Evolutionary conservation across 2,797 vertebrate genomes (phyloP).

Genomic region (Molossus alvarezi): DNA sequence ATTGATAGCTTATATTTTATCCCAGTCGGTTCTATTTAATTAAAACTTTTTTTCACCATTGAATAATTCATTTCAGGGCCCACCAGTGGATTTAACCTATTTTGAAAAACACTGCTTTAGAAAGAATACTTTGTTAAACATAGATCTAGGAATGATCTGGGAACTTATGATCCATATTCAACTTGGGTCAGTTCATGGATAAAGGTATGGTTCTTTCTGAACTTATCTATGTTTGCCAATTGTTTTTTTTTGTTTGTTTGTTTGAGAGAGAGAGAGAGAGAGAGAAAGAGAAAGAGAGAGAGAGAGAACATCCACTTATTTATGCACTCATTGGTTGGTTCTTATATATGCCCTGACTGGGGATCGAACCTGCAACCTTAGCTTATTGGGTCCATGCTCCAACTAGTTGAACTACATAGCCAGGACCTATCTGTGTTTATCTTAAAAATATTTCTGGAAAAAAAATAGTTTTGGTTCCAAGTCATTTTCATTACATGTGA

Average conservation of each 20-base stretch:
- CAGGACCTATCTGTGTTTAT: neutral
- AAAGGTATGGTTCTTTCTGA: neutral
- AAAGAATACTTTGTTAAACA: slow-evolving; percentile 40
- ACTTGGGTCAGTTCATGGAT: neutral
- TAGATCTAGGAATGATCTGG: neutral
- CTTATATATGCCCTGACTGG: neutral
- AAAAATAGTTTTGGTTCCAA: slow-evolving; percentile 39
- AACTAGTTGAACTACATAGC: neutral
- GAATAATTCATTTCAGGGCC: slow-evolving; percentile 24
- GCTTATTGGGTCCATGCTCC: neutral
- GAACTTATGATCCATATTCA: neutral
- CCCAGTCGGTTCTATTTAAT: slow-evolving; percentile 7
- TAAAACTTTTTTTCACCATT: slow-evolving; percentile 42
- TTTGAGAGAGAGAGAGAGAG: no score
- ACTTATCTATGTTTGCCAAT: neutral
- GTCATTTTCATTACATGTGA: slow-evolving; percentile 13
- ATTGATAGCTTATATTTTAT: slow-evolving; percentile 45
- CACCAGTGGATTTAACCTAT: neutral
- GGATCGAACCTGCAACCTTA: neutral
- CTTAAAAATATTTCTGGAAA: slow-evolving; percentile 12
- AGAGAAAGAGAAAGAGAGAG: no score
- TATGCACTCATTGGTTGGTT: neutral
- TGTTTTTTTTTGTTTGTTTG: no score
- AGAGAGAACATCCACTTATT: no score
- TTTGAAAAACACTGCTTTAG: slow-evolving; percentile 68